Conservation (phyloP, 2,113 vertebrate genomes). For the Alosa alosa region DNA sequence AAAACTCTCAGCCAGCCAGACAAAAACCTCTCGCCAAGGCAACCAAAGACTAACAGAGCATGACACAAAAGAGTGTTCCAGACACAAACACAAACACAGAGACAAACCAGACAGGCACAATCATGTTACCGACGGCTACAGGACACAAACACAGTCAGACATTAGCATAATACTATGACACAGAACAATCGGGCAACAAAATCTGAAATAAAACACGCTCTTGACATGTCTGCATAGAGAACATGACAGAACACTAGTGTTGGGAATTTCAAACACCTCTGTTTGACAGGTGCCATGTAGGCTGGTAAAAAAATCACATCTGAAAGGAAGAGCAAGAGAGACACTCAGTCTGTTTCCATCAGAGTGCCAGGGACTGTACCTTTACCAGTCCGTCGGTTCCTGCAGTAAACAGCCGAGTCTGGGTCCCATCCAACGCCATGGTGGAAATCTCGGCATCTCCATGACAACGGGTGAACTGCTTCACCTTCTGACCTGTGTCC, state of each 20-base stretch:
- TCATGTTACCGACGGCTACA: not conserved
- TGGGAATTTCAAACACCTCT: not conserved
- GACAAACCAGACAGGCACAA: not conserved
- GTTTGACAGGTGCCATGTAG: not conserved
- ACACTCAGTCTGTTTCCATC: no score
- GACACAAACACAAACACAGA: not conserved
- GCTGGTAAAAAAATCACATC: no score
- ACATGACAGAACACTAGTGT: not conserved
- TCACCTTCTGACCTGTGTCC: slow-evolving; percentile 83
- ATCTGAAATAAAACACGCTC: not conserved
- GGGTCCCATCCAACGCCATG: slow-evolving; percentile 71
- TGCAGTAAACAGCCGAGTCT: slow-evolving; percentile 74
- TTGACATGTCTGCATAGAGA: not conserved
- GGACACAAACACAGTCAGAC: not conserved
- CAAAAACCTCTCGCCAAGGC: not conserved
- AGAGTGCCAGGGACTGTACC: slow-evolving; percentile 48
- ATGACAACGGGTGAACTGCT: slow-evolving; percentile 78
- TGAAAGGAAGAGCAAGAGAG: no score
- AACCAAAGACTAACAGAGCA: not conserved
- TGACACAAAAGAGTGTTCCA: not conserved
- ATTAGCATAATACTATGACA: not conserved
- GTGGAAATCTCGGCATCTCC: slow-evolving; percentile 76
- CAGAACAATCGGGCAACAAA: not conserved
- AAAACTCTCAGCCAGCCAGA: not conserved
- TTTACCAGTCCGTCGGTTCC: slow-evolving; percentile 71